Conservation (phyloP, 1,140 invertebrate genomes). For the Ptiloglossa arizonensis region DNA sequence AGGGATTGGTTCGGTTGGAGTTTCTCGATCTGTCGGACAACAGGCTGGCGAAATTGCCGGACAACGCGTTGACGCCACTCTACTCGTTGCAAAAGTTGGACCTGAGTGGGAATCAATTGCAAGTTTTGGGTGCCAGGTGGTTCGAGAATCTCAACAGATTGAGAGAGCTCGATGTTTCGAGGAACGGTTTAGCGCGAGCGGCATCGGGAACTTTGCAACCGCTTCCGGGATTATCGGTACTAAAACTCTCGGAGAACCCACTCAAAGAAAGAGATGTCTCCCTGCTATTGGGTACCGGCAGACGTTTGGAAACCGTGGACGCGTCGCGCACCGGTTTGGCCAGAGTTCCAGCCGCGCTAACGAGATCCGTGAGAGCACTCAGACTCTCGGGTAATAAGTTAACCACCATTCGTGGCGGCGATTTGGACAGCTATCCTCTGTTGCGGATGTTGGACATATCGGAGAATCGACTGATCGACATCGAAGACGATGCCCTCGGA, state of each 20-base stretch:
- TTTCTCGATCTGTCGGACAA: conserved; percentile 86
- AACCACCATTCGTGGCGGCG: conserved; percentile 88
- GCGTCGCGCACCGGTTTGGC: conserved; percentile 90
- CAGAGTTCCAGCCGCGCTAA: conserved; percentile 91
- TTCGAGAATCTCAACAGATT: conserved; percentile 86
- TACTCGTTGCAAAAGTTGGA: conserved; percentile 87
- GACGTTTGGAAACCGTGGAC: conserved; percentile 89
- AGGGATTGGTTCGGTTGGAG: conserved; percentile 76
- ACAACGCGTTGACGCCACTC: conserved; percentile 83
- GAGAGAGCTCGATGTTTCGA: conserved; percentile 90
- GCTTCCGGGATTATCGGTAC: conserved; percentile 88
- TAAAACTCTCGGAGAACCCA: conserved; percentile 89
- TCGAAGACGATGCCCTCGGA: conserved; percentile 94
- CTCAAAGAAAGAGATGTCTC: conserved; percentile 84
- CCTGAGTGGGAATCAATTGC: conserved; percentile 87
- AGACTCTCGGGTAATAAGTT: conserved; percentile 90
- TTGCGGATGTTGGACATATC: conserved; percentile 91
- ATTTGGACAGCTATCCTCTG: conserved; percentile 94
- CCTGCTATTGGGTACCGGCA: conserved; percentile 86
- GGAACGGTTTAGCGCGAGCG: conserved; percentile 88
- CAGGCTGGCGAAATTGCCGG: conserved; percentile 83
- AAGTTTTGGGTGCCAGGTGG: conserved; percentile 82
- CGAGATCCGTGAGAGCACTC: conserved; percentile 91
- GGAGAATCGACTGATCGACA: conserved; percentile 87
- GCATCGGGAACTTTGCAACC: conserved; percentile 88